Conservation (phyloP, 2,113 vertebrate species). For the Coptodon rendalli region DNA sequence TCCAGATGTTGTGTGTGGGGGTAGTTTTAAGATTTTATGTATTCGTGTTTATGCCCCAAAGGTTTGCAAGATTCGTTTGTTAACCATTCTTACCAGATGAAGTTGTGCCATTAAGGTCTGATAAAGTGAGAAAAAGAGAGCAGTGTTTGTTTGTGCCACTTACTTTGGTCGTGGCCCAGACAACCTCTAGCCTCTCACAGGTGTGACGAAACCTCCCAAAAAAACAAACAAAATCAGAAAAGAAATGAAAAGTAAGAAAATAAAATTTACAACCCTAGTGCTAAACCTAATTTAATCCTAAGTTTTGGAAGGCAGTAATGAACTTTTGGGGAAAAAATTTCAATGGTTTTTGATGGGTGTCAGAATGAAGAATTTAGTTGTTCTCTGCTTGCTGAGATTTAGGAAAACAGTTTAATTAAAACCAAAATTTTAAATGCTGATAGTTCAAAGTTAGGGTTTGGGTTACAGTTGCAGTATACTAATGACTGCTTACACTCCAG, state of each 20-base stretch:
- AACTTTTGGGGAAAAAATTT: not conserved
- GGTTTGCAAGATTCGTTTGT: not conserved
- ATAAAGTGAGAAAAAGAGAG: not conserved
- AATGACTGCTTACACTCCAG: not conserved
- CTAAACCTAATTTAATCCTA: not conserved
- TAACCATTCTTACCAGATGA: not conserved
- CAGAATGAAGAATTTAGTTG: not conserved
- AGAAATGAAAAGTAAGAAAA: not conserved
- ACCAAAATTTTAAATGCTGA: not conserved
- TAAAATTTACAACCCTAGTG: not conserved
- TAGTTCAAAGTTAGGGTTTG: not conserved
- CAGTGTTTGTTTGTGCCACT: not conserved
- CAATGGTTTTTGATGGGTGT: not conserved
- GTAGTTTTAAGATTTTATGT: not conserved
- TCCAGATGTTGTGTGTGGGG: not conserved
- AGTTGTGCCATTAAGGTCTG: not conserved
- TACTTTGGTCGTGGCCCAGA: not conserved
- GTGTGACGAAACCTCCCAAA: not conserved
- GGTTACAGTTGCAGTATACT: not conserved
- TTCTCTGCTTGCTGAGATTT: not conserved
- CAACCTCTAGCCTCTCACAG: not conserved
- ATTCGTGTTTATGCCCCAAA: not conserved
- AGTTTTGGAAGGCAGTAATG: not conserved
- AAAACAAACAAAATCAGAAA: rapidly evolving
- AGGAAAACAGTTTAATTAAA: not conserved